Base-by-base conservation (phyloP, 1,140 invertebrate species). In the Ganaspis sp. region DNA sequence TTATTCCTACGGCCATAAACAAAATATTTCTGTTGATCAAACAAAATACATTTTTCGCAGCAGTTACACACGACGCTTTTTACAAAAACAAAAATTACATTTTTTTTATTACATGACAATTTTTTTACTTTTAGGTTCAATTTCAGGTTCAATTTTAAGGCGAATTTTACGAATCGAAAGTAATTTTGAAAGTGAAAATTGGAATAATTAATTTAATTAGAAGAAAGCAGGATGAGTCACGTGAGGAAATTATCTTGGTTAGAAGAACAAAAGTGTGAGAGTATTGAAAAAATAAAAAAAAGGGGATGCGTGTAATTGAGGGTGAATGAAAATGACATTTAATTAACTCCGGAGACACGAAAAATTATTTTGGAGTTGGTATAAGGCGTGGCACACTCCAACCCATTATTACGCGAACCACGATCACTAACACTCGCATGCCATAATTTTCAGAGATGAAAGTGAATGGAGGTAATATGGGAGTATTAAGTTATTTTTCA, bases 371-470 rank as follows among this genome's bases (percentile, higher is more conserved):
- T 29, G 11, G 23, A 64, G 58, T 64, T 64, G 11, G 23, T n/a
- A 26, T 29, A 34, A 64, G 58, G 58, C 58, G 58, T 64, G 58
- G 58, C 58, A 64, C 5, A 64, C n/a, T 49, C 45, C 58, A 29
- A 64, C 58, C 58, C 15, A 64, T 64, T 64, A 64, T 64, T 64
- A 64, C 26, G 23, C 12, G 58, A 29, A 29, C 58, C 58, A 64
- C 58, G 26, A 34, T 26, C 58, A 64, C 58, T 64, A 64, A 64
- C 58, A 64, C 58, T 29, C 58, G 58, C 58, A 64, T 29, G 26
- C 23, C 58, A 64, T 64, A 64, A 64, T 64, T 64, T 64, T 64
- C 58, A 12, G 23, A 64, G 26, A 64, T 64, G 58, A 64, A 34
- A 64, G 58, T 64, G 58, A 29, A 64, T 64, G 26, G 26, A 64